phyloP scores from a whole-genome alignment of 1,140 invertebrate species.

The Sipha flava region DNA sequence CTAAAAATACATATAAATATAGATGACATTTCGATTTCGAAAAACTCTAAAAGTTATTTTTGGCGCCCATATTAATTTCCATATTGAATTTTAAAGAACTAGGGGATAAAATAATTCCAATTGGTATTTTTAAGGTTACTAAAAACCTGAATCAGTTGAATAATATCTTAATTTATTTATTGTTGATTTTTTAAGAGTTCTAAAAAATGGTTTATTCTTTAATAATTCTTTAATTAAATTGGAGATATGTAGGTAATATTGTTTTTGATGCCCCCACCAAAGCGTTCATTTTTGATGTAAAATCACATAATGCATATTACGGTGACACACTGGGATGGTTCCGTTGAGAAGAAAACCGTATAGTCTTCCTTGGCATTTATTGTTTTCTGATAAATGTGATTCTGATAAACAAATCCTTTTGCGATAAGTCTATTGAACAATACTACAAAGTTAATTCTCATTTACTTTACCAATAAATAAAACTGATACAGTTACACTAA shows the following conservation, averaged over 20 bases:
- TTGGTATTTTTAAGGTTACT: background rate
- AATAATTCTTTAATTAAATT: background rate
- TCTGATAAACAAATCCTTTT: background rate
- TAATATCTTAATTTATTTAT: background rate
- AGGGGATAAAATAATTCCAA: no score
- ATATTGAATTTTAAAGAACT: no score
- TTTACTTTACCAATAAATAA: no score
- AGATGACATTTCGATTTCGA: no score
- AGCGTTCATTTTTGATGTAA: background rate
- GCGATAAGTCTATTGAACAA: background rate
- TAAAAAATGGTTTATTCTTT: background rate
- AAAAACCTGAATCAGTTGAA: background rate
- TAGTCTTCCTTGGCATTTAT: background rate
- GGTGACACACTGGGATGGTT: background rate
- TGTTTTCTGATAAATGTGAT: no score
- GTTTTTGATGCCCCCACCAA: background rate
- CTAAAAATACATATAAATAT: no score
- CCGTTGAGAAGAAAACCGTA: background rate
- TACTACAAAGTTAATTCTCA: background rate
- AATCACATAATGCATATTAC: background rate
- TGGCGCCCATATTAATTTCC: no score
- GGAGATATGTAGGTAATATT: background rate
- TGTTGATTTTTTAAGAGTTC: background rate
- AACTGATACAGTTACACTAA: no score
- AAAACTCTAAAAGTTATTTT: no score